Evolutionary conservation across 1,140 invertebrate species (phyloP), one percentile per base, ranked within the genome.

Genomic region (Proctacanthus coquilletti): DNA sequence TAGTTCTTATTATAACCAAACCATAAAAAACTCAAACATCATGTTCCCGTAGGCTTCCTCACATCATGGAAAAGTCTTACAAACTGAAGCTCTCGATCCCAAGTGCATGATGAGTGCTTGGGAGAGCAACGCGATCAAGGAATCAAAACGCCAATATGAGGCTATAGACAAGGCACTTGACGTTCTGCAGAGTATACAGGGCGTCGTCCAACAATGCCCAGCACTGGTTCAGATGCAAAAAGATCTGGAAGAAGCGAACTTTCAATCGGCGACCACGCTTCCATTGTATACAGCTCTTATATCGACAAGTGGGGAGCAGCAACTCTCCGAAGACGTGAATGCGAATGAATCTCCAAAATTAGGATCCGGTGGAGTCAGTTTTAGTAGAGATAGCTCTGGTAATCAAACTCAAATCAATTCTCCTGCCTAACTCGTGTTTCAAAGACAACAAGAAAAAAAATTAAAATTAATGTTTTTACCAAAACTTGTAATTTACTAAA

Each of bases 111-210:
- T n/a, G n/a, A n/a, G n/a, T n/a, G n/a, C n/a, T n/a, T n/a, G n/a
- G n/a, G n/a, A n/a, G n/a, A n/a, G n/a, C n/a, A n/a, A n/a, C n/a
- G n/a, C 61, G 15, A 45, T 60, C 36, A 45, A 36, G 25, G 62
- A 66, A 54, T 49, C 56, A 15, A 56, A 60, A 40, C 51, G 61
- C 34, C 64, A 65, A 43, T 65, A 66, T 40, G 56, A 63, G 40
- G 61, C 62, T 9, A 64, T 66, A 23, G 62, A 65, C 44, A 49
- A 41, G 33, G 63, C 62, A 14, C 44, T 66, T 35, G 62, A 64
- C 49, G 62, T 66, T 11, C 45, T 66, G 21, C 52, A 62, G 21
- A 53, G 48, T 38, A 56, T 63, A 31, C 60, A 64, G 43, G 42
- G 50, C 11, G 52, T 64, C 13, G 57, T 66, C 3, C 48, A 61